A percentile compares a stretch with the other conserved stretches of the same genome.
These are phyloP conservation scores for Pachycephala philippinensis DNA, from an alignment of 2,113 vertebrate genomes.

Conservation along the genomic window DNA sequence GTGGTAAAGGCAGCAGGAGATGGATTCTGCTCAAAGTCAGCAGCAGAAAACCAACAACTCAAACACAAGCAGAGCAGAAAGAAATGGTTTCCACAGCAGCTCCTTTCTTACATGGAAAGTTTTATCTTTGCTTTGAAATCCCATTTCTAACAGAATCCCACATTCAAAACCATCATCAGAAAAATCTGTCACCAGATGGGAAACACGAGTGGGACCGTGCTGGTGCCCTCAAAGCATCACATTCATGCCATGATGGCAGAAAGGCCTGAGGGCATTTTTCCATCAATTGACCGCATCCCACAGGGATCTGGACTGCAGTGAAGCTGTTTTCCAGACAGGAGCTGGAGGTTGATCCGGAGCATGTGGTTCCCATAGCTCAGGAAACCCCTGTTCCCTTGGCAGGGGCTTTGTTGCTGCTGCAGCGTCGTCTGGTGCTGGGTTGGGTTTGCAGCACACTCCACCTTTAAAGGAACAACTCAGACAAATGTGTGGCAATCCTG, in stretches of 20 bases:
- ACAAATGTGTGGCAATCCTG: not conserved
- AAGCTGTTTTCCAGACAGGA: not conserved
- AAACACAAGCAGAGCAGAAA: not conserved
- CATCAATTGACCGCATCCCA: accelerated
- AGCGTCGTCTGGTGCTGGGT: not conserved
- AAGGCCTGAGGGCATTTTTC: not conserved
- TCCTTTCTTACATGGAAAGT: not conserved
- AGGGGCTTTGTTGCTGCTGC: not conserved
- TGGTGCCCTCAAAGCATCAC: not conserved
- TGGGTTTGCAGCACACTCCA: not conserved
- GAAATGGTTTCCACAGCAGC: not conserved
- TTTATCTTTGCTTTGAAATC: not conserved
- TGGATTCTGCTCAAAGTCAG: not conserved
- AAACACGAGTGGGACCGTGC: accelerated
- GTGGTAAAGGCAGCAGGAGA: not conserved
- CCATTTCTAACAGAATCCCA: not conserved
- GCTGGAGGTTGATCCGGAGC: not conserved
- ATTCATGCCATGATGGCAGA: not conserved
- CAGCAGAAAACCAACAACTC: not conserved
- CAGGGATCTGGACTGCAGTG: not conserved
- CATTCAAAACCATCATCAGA: accelerated
- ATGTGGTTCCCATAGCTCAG: not conserved
- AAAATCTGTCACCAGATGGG: not conserved
- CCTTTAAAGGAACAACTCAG: not conserved
- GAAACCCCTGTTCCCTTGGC: not conserved